phyloP scores from a whole-genome alignment of 2,797 vertebrate species.

The Danio jaintianensis region DNA sequence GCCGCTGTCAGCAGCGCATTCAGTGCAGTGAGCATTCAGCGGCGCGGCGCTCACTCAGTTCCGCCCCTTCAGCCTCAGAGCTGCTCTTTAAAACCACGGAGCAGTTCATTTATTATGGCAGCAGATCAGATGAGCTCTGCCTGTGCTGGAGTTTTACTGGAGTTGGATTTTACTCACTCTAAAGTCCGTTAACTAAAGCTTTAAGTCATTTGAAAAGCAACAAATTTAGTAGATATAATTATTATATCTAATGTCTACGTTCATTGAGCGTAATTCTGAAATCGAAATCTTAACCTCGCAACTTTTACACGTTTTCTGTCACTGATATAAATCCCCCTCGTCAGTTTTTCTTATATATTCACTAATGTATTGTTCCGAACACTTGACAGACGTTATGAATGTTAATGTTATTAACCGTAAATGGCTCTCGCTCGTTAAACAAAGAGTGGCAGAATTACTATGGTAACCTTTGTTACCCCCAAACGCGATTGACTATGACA shows the following conservation, averaged over 20 bases:
- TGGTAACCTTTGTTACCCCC: constrained; percentile 80
- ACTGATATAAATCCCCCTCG: background rate
- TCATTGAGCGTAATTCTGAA: background rate
- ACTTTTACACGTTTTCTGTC: constrained; percentile 3
- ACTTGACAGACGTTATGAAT: background rate
- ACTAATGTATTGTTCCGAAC: background rate
- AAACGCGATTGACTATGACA: constrained; percentile 45
- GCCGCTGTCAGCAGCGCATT: constrained; percentile 42
- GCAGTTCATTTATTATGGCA: constrained; percentile 27
- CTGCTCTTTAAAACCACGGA: constrained; percentile 6
- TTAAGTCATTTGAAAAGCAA: background rate
- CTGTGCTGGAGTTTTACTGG: background rate
- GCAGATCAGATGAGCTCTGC: background rate
- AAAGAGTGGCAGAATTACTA: constrained; percentile 75
- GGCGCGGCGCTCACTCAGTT: constrained; percentile 12
- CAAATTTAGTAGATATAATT: background rate
- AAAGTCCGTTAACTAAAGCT: background rate
- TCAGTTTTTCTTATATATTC: background rate
- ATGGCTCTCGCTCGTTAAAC: constrained; percentile 57
- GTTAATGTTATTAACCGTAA: background rate
- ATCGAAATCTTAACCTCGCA: background rate
- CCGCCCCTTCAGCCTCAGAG: constrained; percentile 31
- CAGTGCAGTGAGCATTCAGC: background rate
- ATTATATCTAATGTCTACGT: no score
- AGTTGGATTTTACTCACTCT: background rate